Evolutionary conservation across 2,888 invertebrate species (phyloP).

Genomic region (Prionchulus punctatus): DNA sequence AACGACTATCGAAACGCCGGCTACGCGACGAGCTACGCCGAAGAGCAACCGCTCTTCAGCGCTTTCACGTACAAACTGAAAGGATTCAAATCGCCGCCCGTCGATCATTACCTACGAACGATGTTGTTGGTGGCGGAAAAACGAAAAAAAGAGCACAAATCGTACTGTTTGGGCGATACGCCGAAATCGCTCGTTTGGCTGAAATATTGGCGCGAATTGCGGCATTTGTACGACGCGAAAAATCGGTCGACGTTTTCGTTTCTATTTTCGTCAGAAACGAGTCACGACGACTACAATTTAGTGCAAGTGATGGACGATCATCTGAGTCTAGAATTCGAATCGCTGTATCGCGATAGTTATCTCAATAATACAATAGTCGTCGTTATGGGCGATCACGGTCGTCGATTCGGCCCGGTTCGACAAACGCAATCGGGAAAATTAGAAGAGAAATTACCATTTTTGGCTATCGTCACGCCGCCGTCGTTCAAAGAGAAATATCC

Average conservation of each 20-base stretch:
- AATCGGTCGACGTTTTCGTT: constrained; percentile 6
- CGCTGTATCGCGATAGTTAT: not conserved
- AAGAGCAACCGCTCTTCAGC: constrained; percentile 61
- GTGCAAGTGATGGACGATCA: constrained; percentile 6
- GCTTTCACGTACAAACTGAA: constrained; percentile 60
- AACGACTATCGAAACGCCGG: constrained; percentile 34
- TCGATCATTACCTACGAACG: too few species aligned
- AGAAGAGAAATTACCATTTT: too few species aligned
- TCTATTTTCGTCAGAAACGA: constrained; percentile 7
- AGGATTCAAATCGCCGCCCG: constrained; percentile 59
- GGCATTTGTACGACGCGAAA: not conserved
- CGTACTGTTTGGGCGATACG: constrained; percentile 9
- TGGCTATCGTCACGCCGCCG: constrained; percentile 26
- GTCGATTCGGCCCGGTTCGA: constrained; percentile 29
- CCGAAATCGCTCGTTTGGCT: constrained; percentile 3
- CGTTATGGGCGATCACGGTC: constrained; percentile 32
- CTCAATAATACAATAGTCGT: constrained; percentile 12
- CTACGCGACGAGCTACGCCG: constrained; percentile 60
- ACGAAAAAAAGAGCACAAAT: too few species aligned
- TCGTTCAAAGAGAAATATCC: constrained; percentile 25
- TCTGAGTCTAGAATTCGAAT: not conserved
- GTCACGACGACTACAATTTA: constrained; percentile 8
- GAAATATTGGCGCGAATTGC: constrained; percentile 2
- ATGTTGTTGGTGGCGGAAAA: too few species aligned
- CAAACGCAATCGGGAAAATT: constrained; percentile 31